phyloP scores from a whole-genome alignment of 2,797 vertebrate species.

The Falco concolor region DNA sequence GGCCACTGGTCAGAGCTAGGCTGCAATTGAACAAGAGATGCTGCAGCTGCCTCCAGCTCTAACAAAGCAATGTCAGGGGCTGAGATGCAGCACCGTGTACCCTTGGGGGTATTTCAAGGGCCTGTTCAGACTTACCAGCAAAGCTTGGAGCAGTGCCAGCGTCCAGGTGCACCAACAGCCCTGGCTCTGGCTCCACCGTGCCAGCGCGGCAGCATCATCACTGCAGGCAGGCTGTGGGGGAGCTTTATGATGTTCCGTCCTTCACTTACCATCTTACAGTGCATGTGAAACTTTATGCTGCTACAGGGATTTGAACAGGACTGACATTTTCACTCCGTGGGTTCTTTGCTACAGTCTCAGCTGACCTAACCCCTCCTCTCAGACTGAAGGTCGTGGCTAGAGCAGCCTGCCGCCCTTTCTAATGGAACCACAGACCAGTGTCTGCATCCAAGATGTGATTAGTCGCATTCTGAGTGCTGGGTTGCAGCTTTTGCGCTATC shows the following conservation, averaged over 20 bases:
- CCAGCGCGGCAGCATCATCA: fast-evolving
- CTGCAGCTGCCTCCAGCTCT: background rate
- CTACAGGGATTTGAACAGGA: background rate
- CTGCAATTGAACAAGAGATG: background rate
- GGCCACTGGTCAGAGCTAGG: too few species aligned
- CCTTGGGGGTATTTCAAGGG: background rate
- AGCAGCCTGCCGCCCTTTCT: background rate
- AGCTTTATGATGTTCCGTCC: background rate
- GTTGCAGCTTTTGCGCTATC: background rate
- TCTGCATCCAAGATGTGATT: fast-evolving
- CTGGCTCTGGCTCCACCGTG: background rate
- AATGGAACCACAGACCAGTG: background rate
- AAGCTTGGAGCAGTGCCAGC: background rate
- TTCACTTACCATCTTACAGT: background rate
- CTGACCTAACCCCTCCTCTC: background rate
- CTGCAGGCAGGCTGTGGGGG: background rate
- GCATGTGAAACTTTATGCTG: background rate
- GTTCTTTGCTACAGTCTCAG: background rate
- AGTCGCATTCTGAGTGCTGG: too few species aligned
- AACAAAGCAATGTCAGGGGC: background rate
- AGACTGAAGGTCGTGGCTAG: background rate
- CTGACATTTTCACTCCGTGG: background rate
- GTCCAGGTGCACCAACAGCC: background rate
- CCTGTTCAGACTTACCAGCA: fast-evolving
- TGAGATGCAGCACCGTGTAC: background rate